Conservation (phyloP, 2,113 vertebrate species). For the Falcunculus frontatus region DNA sequence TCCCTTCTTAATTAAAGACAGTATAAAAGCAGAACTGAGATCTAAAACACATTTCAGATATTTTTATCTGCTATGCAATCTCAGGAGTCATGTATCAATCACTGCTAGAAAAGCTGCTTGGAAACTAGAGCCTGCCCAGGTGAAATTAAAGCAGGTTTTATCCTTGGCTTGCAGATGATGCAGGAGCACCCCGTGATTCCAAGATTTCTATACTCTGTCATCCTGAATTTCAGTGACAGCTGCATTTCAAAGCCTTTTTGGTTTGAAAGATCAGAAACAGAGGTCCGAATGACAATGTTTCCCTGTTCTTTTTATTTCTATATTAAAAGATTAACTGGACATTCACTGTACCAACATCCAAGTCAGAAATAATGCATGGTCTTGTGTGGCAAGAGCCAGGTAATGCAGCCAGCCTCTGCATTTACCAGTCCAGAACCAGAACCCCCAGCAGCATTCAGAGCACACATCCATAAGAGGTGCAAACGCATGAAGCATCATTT, state of each 20-base stretch:
- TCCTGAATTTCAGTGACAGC: not conserved
- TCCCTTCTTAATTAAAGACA: not conserved
- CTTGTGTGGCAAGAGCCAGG: rapidly evolving
- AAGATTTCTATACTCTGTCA: not conserved
- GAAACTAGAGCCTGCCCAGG: not conserved
- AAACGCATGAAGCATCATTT: not conserved
- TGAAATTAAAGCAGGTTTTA: not conserved
- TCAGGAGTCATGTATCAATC: not conserved
- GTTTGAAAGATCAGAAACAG: not conserved
- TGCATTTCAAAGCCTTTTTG: not conserved
- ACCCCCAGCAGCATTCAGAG: not conserved
- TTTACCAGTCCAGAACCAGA: not conserved
- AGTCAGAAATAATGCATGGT: not conserved
- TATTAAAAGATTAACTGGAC: not conserved
- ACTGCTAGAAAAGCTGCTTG: not conserved
- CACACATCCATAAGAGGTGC: not conserved
- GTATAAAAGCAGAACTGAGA: not conserved
- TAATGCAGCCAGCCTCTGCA: not conserved
- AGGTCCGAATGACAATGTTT: not conserved
- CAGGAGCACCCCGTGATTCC: not conserved
- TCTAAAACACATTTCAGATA: not conserved
- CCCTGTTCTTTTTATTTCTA: not conserved
- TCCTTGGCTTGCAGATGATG: not conserved
- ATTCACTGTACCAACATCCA: not conserved
- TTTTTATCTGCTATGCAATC: not conserved